These are phyloP conservation scores for Chloropsis cyanopogon DNA, from an alignment of 2,113 vertebrate species.

Conservation along the genomic window DNA sequence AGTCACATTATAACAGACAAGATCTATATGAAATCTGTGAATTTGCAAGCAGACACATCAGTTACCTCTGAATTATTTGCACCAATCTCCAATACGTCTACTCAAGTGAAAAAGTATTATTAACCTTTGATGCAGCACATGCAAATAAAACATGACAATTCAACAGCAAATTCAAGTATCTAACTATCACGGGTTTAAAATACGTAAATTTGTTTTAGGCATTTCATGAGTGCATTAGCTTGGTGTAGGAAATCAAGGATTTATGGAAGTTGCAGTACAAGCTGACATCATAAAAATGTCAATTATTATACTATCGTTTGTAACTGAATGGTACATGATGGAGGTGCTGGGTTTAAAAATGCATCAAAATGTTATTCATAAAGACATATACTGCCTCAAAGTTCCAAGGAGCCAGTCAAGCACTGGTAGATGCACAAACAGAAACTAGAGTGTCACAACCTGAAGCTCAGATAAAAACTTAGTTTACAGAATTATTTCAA, in stretches of 20 bases:
- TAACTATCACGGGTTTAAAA: not conserved
- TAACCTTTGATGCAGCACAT: slow-evolving; percentile 26
- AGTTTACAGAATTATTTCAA: not conserved
- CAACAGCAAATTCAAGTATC: not conserved
- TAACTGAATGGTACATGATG: not conserved
- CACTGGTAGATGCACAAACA: not conserved
- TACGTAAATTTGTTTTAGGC: not conserved
- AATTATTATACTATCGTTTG: not conserved
- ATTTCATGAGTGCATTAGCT: not conserved
- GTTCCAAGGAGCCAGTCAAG: not conserved
- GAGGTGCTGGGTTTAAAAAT: not conserved
- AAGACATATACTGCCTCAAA: not conserved
- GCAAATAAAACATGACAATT: slow-evolving; percentile 5
- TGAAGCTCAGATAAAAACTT: not conserved
- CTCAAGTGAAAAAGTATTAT: slow-evolving; percentile 22
- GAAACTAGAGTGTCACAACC: not conserved
- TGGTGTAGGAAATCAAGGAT: not conserved
- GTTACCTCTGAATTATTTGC: slow-evolving; percentile 39
- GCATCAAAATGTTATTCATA: not conserved
- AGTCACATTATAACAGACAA: slow-evolving; percentile 19
- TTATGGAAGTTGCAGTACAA: not conserved
- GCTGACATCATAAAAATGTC: not conserved
- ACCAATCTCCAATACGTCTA: not conserved
- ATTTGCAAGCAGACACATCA: slow-evolving; percentile 27
- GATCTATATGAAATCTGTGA: slow-evolving; percentile 25